Evolutionary conservation across 2,797 vertebrate species (phyloP).

Genomic region (Eutrigla gurnardus): DNA sequence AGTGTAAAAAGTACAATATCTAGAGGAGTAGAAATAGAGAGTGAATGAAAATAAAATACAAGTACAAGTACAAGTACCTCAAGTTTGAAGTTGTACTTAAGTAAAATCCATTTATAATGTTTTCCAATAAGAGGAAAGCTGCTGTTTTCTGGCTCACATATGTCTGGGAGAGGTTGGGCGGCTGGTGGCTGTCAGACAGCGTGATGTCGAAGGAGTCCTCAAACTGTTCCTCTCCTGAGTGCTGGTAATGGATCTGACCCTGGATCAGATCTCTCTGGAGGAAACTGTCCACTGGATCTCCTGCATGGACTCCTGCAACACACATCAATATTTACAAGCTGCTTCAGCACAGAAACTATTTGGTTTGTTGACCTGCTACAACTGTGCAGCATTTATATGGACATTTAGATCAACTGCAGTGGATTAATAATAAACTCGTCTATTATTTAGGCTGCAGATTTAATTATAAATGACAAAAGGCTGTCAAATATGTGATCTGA

Average conservation of each 20-base stretch:
- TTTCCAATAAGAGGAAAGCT: no score
- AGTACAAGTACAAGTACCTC: background rate
- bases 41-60: no score
- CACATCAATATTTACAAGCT: no score
- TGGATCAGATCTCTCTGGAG: constrained; percentile 83
- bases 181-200: constrained; percentile 82
- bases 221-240: constrained; percentile 82
- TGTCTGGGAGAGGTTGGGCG: constrained; percentile 81
- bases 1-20: no score
- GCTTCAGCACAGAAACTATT: background rate
- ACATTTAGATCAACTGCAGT: background rate
- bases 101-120: background rate
- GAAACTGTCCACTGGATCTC: constrained; percentile 73
- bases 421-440: no score
- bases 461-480: no score
- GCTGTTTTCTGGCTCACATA: no score
- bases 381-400: no score
- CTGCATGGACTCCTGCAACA: constrained; percentile 64
- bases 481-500: background rate
- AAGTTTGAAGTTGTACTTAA: background rate
- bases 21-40: no score
- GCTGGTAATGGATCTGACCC: constrained; percentile 82
- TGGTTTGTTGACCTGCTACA: background rate
- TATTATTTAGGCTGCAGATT: no score
- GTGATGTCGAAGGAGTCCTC: constrained; percentile 82